phyloP scores from a whole-genome alignment of 2,113 vertebrate genomes.

The Neotoma lepida region DNA sequence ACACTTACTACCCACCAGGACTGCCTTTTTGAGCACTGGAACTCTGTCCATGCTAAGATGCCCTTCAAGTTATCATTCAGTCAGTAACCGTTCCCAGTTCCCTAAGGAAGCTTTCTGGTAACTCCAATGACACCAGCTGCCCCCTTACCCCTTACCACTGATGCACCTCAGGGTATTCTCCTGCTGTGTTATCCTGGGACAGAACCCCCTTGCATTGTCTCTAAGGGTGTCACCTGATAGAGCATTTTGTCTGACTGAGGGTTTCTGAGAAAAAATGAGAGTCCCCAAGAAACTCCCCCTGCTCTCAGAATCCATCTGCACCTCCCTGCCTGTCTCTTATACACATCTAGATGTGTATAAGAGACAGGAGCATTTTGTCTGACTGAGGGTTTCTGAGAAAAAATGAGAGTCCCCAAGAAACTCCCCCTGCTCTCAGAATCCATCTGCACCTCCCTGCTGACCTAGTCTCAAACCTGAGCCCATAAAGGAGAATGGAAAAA shows the following conservation, averaged over 20 bases:
- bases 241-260: not conserved
- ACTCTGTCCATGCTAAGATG: not conserved
- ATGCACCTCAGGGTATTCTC: not conserved
- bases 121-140: not conserved
- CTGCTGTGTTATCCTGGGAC: not conserved
- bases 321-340: no score
- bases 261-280: not conserved
- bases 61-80: not conserved
- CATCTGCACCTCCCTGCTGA: not conserved
- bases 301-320: not conserved
- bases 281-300: not conserved
- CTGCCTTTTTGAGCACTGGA: not conserved
- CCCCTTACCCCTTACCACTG: fast-evolving
- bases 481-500: not conserved
- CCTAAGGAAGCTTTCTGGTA: not conserved
- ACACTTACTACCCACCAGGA: no score
- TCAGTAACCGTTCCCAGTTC: not conserved
- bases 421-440: not conserved
- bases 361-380: not conserved
- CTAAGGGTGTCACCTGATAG: not conserved
- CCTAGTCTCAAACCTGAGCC: not conserved
- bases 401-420: not conserved
- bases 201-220: not conserved
- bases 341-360: no score
- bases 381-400: not conserved